These are phyloP conservation scores for Falco naumanni DNA, from an alignment of 2,797 vertebrate genomes.

Conservation along the genomic window DNA sequence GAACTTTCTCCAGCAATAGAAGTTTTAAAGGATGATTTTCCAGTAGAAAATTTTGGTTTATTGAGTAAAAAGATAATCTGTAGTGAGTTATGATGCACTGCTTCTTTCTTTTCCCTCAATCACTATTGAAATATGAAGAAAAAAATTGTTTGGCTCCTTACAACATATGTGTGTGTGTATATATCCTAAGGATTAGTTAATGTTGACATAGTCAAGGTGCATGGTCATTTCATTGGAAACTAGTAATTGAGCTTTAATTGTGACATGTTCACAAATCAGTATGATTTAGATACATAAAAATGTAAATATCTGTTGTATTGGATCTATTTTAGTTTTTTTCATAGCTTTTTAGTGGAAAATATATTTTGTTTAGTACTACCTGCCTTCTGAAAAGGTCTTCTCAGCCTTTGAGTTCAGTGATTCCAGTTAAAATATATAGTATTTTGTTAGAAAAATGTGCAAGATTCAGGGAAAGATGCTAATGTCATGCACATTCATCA, in stretches of 20 bases:
- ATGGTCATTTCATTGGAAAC: slow-evolving; percentile 48
- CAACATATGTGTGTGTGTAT: not conserved
- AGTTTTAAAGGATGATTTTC: slow-evolving; percentile 70
- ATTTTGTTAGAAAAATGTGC: slow-evolving; percentile 57
- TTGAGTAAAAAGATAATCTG: slow-evolving; percentile 65
- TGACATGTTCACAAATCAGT: slow-evolving; percentile 67
- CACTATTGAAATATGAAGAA: slow-evolving; percentile 71
- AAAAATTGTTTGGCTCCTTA: slow-evolving; percentile 45
- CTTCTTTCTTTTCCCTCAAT: slow-evolving; percentile 71
- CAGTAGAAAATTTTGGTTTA: slow-evolving; percentile 65
- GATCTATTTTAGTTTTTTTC: slow-evolving; percentile 61
- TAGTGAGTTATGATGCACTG: slow-evolving; percentile 74
- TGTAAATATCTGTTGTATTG: not conserved
- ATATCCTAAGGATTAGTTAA: slow-evolving; percentile 58
- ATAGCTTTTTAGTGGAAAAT: slow-evolving; percentile 69
- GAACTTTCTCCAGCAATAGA: slow-evolving; percentile 72
- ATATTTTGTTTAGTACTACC: slow-evolving; percentile 63
- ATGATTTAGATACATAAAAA: slow-evolving; percentile 49
- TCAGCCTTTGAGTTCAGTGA: slow-evolving; percentile 60
- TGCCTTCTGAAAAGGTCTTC: slow-evolving; percentile 69
- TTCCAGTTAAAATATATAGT: slow-evolving; percentile 58
- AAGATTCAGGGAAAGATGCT: slow-evolving; percentile 73
- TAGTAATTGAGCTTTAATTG: slow-evolving; percentile 75
- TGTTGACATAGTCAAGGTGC: slow-evolving; percentile 23
- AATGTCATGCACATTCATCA: slow-evolving; percentile 34